Base-by-base conservation (phyloP, 2,113 vertebrate species). In the Monopterus albus region DNA sequence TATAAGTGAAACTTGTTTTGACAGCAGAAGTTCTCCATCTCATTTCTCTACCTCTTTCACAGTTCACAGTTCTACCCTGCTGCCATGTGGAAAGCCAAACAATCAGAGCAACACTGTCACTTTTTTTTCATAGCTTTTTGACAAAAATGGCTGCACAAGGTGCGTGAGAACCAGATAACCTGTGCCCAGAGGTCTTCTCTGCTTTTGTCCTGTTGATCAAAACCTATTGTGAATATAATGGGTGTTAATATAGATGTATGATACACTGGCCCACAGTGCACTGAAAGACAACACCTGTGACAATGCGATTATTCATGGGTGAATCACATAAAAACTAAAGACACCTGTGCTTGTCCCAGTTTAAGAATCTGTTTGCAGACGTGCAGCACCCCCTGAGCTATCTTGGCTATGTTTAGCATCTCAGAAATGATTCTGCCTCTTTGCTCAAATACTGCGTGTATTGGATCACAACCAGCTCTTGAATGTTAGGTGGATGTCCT, bases 21-120 rank as follows among this genome's bases (percentile, higher is more conserved):
- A 56, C 67, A 76, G 72, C 83, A 82, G 20, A 46, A 47, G 71
- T 78, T 55, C 35, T 78, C 26, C n/a, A n/a, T n/a, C 35, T 31
- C 2, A 1, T 36, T 21, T 21, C 42, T 50, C 33, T 0, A 1
- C 43, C 45, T 78, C 18, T 50, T 21, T 42, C 26, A 45, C 42
- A 29, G 15, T 10, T 61, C 35, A 70, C 4, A 50, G 15, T 69
- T 47, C 18, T 36, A 45, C n/a, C 17, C 13, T 52, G n/a, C 31
- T 29, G 35, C 20, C 18, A 78, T 55, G 11, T 1, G 7, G 7
- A 11, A 57, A 63, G 0, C 5, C 18, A 69, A 39, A 25, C 7
- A 36, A 51, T 40, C 18, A 56, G 57, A 50, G 50, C 20, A 23
- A 5, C 45, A 2, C 10, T 63, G 29, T 52, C 3, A 47, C 18